Base-by-base conservation (phyloP, 2,888 invertebrate species). In the Trissolcus japonicus region DNA sequence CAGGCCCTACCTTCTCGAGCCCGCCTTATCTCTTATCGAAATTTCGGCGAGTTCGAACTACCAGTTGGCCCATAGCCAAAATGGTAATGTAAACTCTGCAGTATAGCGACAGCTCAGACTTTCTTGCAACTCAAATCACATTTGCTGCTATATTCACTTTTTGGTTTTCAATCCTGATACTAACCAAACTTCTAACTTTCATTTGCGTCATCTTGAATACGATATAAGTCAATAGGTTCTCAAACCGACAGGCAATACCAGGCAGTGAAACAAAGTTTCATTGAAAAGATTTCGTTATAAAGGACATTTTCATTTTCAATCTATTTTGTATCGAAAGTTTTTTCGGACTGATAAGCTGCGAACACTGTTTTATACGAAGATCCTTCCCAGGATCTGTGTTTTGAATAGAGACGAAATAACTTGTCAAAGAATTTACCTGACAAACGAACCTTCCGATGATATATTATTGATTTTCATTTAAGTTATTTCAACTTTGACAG, bases 61-160 rank as follows among this genome's bases (percentile, higher is more conserved):
- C 56, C 68, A 60, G 51, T 76, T 79, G 79, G 79, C 79, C 53
- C 13, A 13, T 53, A 29, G 69, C 79, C 79, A 79, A 79, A 79
- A 79, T 79, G 76, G 76, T 76, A 79, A 79, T 79, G 67, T 74
- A 79, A 76, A 76, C 65, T 71, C 66, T 63, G 74, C 76, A 76
- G 67, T 67, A 76, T 65, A 65, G 67, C 75, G 61, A 16, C 62
- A 50, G 53, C 66, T 53, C 55, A 59, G 66, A 68, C 67, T 62
- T 76, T 68, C 73, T 73, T 69, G 79, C 62, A 69, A 69, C 76
- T 76, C 56, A 63, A 76, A 76, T 79, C 79, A 74, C 69, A 76
- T 79, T 76, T 67, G 56, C 71, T 21, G 56, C 61, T 73, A 67
- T 76, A 76, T 79, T 79, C 79, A 74, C 74, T 79, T 74, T 76